Evolutionary conservation across 2,113 vertebrate species (phyloP).

Genomic region (Neolamprologus hecqui): DNA sequence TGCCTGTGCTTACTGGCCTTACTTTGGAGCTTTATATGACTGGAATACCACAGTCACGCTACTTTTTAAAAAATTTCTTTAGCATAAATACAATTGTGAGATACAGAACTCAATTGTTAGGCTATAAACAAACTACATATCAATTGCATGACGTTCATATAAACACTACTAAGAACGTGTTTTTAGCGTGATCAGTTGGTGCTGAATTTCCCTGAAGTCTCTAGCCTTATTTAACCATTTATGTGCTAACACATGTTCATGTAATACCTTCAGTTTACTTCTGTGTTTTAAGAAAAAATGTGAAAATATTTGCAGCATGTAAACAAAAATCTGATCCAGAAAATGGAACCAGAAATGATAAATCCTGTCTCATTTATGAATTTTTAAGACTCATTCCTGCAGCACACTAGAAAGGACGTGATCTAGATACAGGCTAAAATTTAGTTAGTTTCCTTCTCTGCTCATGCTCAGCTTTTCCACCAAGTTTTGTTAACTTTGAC

Average conservation of each 20-base stretch:
- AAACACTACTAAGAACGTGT: background rate
- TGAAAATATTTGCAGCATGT: background rate
- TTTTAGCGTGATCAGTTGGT: background rate
- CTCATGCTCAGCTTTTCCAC: background rate
- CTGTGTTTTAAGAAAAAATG: background rate
- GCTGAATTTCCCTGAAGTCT: background rate
- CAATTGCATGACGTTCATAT: background rate
- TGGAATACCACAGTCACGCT: background rate
- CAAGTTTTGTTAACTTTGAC: background rate
- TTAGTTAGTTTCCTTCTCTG: background rate
- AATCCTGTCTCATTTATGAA: background rate
- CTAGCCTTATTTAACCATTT: background rate
- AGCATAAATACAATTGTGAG: background rate
- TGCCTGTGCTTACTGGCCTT: background rate
- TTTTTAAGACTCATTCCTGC: background rate
- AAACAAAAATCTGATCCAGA: background rate
- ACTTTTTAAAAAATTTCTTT: fast-evolving
- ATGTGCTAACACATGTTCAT: background rate
- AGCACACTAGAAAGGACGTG: background rate
- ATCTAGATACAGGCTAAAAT: background rate
- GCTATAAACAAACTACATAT: background rate
- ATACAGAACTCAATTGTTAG: background rate
- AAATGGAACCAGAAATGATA: background rate
- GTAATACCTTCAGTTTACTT: background rate
- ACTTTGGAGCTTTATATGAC: background rate